These are phyloP conservation scores for Prunella strophiata DNA, from an alignment of 2,797 vertebrate species.

Conservation along the genomic window DNA sequence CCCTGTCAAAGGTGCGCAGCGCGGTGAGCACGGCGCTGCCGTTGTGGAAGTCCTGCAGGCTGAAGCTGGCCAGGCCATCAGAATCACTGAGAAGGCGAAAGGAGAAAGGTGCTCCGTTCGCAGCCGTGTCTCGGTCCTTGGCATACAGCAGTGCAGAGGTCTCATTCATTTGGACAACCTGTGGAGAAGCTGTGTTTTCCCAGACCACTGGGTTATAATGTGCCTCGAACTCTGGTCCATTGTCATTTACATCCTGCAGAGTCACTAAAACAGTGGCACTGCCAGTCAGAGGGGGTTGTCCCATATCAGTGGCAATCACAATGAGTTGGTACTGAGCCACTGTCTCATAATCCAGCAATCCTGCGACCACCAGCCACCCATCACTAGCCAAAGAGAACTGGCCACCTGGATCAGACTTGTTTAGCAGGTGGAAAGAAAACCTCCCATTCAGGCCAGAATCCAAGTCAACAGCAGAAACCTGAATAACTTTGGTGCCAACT, in stretches of 20 bases:
- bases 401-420: constrained; percentile 80
- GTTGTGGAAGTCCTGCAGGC: constrained; percentile 84
- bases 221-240: constrained; percentile 87
- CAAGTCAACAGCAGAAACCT: constrained; percentile 86
- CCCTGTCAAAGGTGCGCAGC: constrained; percentile 85
- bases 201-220: constrained; percentile 86
- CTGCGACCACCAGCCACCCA: constrained; percentile 83
- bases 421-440: constrained; percentile 82
- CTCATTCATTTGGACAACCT: constrained; percentile 83
- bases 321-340: constrained; percentile 82
- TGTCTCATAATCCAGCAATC: constrained; percentile 84
- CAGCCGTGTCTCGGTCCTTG: constrained; percentile 81
- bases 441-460: constrained; percentile 89
- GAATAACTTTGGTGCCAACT: constrained; percentile 83
- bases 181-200: constrained; percentile 86
- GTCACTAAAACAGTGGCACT: constrained; percentile 83
- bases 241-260: constrained; percentile 89
- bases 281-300: constrained; percentile 82
- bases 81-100: constrained; percentile 81
- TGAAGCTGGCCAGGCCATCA: constrained; percentile 76
- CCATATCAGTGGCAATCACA: constrained; percentile 83
- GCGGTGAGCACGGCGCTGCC: constrained; percentile 85
- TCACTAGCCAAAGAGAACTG: constrained; percentile 85
- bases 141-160: constrained; percentile 83
- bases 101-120: constrained; percentile 84